Conservation (phyloP, 1,140 invertebrate species). For the Sminthurinus signatus region DNA sequence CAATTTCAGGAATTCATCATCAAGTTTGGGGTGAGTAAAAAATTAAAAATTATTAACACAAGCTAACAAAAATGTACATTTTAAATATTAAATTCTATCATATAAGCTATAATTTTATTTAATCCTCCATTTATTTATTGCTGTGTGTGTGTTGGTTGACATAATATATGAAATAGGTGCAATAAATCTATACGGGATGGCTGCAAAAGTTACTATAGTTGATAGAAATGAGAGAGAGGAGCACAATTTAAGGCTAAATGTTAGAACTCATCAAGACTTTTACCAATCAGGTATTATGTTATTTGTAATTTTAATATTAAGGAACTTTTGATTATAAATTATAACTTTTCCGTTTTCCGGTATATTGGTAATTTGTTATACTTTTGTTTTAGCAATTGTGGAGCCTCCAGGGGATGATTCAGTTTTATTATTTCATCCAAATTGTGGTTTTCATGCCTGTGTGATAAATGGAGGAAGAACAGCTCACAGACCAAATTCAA, state of each 20-base stretch:
- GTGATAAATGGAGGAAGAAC: constrained; percentile 85
- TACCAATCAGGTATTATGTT: constrained; percentile 3
- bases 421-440: constrained; percentile 76
- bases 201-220: constrained; percentile 81
- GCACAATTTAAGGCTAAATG: constrained; percentile 56
- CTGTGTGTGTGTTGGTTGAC: no score
- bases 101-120: no score
- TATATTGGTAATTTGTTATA: not conserved
- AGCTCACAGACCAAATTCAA: constrained; percentile 83
- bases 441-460: constrained; percentile 82
- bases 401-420: constrained; percentile 18
- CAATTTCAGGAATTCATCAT: constrained; percentile 66
- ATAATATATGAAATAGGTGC: no score
- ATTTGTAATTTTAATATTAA: not conserved
- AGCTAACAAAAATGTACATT: no score
- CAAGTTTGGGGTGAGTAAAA: constrained; percentile 86
- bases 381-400: constrained; percentile 9
- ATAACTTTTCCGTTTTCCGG: no score
- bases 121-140: no score
- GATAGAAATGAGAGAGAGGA: constrained; percentile 70
- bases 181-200: constrained; percentile 93
- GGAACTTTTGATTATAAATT: not conserved
- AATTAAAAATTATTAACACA: no score
- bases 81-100: no score
- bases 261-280: constrained; percentile 29